Evolutionary conservation across 2,888 invertebrate species (phyloP), one percentile per base, ranked within the genome.

Genomic region (Gymnosoma rotundatum): DNA sequence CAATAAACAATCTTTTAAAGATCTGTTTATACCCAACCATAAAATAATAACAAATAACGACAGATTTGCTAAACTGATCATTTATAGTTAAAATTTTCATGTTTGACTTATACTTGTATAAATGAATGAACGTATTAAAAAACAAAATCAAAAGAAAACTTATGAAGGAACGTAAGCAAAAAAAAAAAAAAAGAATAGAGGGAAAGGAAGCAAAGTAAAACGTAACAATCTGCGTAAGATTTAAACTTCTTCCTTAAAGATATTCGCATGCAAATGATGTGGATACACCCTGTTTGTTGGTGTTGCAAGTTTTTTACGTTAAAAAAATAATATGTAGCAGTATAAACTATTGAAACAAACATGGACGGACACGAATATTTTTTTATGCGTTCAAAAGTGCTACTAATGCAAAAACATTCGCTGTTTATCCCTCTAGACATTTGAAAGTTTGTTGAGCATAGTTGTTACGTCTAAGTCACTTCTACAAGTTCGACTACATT

Each of bases 41-140:
- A 70, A 67, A 21, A 73, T 16, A 56, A 56, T 14, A 79, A 25
- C 7, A 48, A 81, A 70, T 58, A 69, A 58, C 80, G 67, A 73
- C 74, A 36, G 76, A 80, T 80, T 73, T 48, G 70, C 81, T 78
- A 78, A 84, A 78, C 76, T 81, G 74, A 81, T 84, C 84, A 78
- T 78, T 84, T 84, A 70, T 81, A 74, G 69, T 74, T 81, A 54
- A 73, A 63, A 69, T 63, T 69, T 73, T 74, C 73, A 69, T 78
- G 69, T 74, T 84, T 81, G 74, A 84, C 74, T 81, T 84, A 81
- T 76, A 32, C 58, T 54, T 25, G 38, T 69, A 61, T 70, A 61
- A 66, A 74, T 74, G 73, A 81, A 81, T 74, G 64, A 81, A 63
- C 36, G 32, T 5, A 32, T 32, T 32, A 32, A 32, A 32, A 32